A percentile compares a stretch with the other conserved stretches of the same genome.
These are phyloP conservation scores for Euwallacea similis DNA, from an alignment of 1,140 invertebrate genomes.

Conservation along the genomic window DNA sequence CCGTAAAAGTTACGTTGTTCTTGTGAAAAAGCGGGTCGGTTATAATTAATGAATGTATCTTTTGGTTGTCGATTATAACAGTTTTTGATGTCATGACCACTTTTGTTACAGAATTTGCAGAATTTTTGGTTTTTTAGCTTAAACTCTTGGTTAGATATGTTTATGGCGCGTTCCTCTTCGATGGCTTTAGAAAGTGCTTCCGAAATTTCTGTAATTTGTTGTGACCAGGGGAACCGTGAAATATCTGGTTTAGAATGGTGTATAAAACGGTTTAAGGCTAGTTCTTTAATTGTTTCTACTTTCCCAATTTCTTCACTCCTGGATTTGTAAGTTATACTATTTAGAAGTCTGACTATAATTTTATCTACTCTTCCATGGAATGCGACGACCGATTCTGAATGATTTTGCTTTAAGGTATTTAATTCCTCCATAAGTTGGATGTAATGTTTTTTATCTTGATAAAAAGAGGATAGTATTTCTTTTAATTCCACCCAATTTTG, in stretches of 20 bases:
- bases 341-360: too few species aligned
- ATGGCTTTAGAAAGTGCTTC: slow-evolving; percentile 23
- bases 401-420: too few species aligned
- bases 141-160: slow-evolving; percentile 18
- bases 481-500: slow-evolving; percentile 24
- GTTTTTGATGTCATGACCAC: not conserved
- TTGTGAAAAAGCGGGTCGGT: not conserved
- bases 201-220: slow-evolving; percentile 19
- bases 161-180: slow-evolving; percentile 22
- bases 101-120: slow-evolving; percentile 27
- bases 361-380: too few species aligned
- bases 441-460: slow-evolving; percentile 30
- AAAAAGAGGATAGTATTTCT: slow-evolving; percentile 16
- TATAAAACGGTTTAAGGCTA: slow-evolving; percentile 30
- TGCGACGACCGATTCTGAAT: too few species aligned
- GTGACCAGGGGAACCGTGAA: slow-evolving; percentile 16
- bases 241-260: slow-evolving; percentile 30
- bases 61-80: not conserved
- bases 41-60: too few species aligned
- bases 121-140: slow-evolving; percentile 14
- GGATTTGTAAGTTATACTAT: too few species aligned
- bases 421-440: too few species aligned
- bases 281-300: slow-evolving; percentile 31
- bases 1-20: not conserved
- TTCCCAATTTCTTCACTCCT: too few species aligned